These are phyloP conservation scores for Anniella stebbinsi DNA, from an alignment of 2,797 vertebrate species.

Conservation along the genomic window DNA sequence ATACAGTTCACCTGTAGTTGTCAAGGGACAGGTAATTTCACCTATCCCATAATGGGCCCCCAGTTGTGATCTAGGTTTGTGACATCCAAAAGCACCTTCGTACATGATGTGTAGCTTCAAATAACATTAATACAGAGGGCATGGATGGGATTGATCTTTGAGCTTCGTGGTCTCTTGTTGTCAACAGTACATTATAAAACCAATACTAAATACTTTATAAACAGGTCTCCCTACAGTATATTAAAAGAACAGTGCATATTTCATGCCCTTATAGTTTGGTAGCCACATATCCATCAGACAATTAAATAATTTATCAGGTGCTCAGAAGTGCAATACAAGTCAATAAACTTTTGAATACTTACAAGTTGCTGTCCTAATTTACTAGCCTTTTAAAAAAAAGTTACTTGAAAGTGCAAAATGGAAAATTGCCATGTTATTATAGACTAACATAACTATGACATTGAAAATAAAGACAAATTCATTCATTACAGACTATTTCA, in stretches of 20 bases:
- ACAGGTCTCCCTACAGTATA: conserved; percentile 84
- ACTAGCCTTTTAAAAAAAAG: conserved; percentile 12
- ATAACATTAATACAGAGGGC: conserved; percentile 79
- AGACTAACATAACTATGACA: not conserved
- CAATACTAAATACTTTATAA: conserved; percentile 89
- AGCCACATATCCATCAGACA: conserved; percentile 86
- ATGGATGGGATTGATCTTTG: conserved; percentile 86
- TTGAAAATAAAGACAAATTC: not conserved
- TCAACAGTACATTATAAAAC: conserved; percentile 86
- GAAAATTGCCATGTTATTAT: conserved; percentile 6
- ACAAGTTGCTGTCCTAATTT: conserved; percentile 72
- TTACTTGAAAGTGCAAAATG: not conserved
- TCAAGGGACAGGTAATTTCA: conserved; percentile 9
- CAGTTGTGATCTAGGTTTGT: not conserved
- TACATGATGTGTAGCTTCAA: conserved; percentile 81
- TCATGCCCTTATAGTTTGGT: conserved; percentile 82
- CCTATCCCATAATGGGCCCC: conserved; percentile 5
- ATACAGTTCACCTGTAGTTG: not conserved
- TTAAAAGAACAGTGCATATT: conserved; percentile 84
- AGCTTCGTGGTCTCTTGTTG: conserved; percentile 82
- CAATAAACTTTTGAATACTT: conserved; percentile 82
- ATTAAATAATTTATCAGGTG: conserved; percentile 84
- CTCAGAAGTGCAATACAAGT: conserved; percentile 81
- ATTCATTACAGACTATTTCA: not conserved
- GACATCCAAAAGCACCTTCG: conserved; percentile 14